A percentile compares a stretch with the other conserved stretches of the same genome.
Evolutionary conservation across 2,797 vertebrate genomes (phyloP).

Genomic region (Sardinella longiceps): DNA sequence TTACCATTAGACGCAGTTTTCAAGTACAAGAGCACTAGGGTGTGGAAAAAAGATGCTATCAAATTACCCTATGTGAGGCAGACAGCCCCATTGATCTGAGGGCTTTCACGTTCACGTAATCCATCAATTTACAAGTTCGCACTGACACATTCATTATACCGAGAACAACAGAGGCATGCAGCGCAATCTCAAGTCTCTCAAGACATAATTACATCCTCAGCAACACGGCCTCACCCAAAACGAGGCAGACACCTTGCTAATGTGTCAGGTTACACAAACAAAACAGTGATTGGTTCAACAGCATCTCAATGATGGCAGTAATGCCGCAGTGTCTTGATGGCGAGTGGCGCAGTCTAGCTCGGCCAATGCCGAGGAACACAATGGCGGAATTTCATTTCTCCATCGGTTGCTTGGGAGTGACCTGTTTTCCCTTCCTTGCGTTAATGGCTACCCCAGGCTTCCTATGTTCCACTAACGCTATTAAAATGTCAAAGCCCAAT

Average conservation of each 20-base stretch:
- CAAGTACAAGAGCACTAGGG: background rate
- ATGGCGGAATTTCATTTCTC: slow-evolving; percentile 33
- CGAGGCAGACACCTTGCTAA: slow-evolving; percentile 26
- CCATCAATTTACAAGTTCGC: slow-evolving; percentile 68
- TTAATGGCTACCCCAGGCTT: slow-evolving; percentile 50
- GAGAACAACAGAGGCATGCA: slow-evolving; percentile 31
- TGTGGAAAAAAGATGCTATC: background rate
- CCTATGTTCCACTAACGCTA: slow-evolving; percentile 37
- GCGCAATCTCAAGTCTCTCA: slow-evolving; percentile 36
- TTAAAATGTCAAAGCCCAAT: slow-evolving; percentile 66
- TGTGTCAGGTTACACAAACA: slow-evolving; percentile 28
- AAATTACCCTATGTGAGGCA: slow-evolving; percentile 53
- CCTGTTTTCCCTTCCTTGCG: slow-evolving; percentile 53
- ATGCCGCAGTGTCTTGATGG: slow-evolving; percentile 27
- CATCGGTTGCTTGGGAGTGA: slow-evolving; percentile 48
- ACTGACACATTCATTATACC: slow-evolving; percentile 46
- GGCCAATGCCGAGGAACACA: slow-evolving; percentile 21
- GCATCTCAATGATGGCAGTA: slow-evolving; percentile 37
- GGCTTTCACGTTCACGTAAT: slow-evolving; percentile 54
- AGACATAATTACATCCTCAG: slow-evolving; percentile 33
- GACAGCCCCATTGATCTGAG: slow-evolving; percentile 50
- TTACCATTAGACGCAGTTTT: background rate
- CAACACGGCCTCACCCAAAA: slow-evolving; percentile 21
- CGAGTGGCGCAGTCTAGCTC: slow-evolving; percentile 3
- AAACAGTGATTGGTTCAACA: slow-evolving; percentile 27